Percentiles rank a stretch among this genome's conserved stretches.
Evolutionary conservation across 2,888 invertebrate species (phyloP).

Genomic region (Chymomyza amoena): DNA sequence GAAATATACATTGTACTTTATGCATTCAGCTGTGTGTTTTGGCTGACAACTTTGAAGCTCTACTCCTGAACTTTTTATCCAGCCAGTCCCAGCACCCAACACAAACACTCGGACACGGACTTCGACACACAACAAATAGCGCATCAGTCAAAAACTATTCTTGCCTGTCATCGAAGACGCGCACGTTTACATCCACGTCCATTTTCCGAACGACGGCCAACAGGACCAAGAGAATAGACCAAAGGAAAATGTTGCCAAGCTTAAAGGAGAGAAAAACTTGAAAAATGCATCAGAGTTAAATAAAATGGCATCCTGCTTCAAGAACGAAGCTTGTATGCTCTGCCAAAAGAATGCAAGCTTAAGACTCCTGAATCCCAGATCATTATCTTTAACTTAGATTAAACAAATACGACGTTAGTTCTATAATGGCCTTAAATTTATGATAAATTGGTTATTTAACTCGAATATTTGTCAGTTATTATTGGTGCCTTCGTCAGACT

Average conservation of each 20-base stretch:
- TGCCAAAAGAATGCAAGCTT: background rate
- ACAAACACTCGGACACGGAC: conserved; percentile 18
- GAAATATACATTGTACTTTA: background rate
- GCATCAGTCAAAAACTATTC: conserved; percentile 71
- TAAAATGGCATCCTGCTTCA: background rate
- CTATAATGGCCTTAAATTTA: background rate
- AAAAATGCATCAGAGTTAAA: background rate
- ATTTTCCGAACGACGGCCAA: conserved; percentile 23
- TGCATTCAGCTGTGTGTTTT: background rate
- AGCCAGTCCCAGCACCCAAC: background rate
- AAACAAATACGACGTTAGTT: too few relatives aligned
- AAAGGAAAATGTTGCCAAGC: conserved; percentile 11
- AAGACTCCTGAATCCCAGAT: background rate
- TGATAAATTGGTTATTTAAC: background rate
- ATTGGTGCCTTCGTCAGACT: conserved; percentile 14
- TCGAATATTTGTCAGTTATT: background rate
- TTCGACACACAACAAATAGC: conserved; percentile 52
- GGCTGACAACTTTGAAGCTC: background rate
- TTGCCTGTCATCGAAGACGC: conserved; percentile 67
- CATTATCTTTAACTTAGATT: too few relatives aligned
- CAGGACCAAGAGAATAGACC: background rate
- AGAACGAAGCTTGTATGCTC: conserved; percentile 19
- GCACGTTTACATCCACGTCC: conserved; percentile 46
- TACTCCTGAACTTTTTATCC: background rate
- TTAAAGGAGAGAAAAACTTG: conserved; percentile 1